A percentile compares a stretch with the other conserved stretches of the same genome.
phyloP scores from a whole-genome alignment of 1,140 invertebrate species.

The Euschistus heros region DNA sequence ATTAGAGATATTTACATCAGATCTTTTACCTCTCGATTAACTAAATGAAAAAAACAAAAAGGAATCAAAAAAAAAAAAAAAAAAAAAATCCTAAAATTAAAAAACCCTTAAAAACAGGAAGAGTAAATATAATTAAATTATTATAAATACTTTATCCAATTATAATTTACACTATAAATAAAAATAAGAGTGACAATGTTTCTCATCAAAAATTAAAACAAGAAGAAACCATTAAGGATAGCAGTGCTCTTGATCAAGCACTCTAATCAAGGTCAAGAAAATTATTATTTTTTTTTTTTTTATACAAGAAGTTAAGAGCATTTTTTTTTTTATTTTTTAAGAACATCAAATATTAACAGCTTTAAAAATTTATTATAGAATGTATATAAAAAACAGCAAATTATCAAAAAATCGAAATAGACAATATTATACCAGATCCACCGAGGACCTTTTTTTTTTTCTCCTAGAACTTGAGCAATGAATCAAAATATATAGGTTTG shows the following conservation, averaged over 20 bases:
- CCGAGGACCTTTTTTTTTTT: conserved; percentile 4
- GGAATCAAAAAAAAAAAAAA: background rate
- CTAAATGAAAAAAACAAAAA: conserved; percentile 13
- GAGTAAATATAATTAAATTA: background rate
- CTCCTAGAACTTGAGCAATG: conserved; percentile 23
- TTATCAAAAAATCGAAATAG: conserved; percentile 1
- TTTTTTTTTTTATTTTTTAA: background rate
- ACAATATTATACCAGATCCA: conserved; percentile 12
- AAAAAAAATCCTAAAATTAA: background rate
- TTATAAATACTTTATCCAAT: background rate
- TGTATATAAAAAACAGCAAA: background rate
- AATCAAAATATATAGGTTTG: conserved; percentile 24
- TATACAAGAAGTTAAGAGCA: background rate
- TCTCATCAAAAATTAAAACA: background rate
- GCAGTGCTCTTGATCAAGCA: no score
- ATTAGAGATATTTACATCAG: conserved; percentile 22
- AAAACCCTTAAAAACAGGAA: background rate
- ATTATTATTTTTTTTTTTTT: background rate
- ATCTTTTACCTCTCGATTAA: conserved; percentile 27
- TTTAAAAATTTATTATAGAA: background rate
- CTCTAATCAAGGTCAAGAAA: no score
- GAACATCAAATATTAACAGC: conserved; percentile 9
- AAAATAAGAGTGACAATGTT: background rate
- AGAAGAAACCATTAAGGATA: no score
- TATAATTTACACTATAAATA: background rate